Conservation (phyloP, 1,140 invertebrate genomes). For the Akabosia matsudoensis region DNA sequence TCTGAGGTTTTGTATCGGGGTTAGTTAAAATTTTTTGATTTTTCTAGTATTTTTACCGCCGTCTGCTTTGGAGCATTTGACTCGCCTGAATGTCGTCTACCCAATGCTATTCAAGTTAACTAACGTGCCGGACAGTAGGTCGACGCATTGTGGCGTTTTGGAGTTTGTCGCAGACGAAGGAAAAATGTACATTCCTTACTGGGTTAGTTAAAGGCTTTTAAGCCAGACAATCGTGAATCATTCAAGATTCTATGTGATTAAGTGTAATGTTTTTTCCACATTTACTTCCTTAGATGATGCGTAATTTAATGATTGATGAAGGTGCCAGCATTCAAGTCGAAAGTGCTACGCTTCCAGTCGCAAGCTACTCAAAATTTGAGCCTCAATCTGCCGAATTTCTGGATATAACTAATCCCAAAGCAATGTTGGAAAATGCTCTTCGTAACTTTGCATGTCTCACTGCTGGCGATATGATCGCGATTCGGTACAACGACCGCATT, state of each 20-base stretch:
- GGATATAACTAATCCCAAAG: conserved; percentile 64
- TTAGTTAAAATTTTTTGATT: conserved; percentile 22
- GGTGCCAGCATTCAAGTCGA: conserved; percentile 61
- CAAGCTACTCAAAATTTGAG: conserved; percentile 66
- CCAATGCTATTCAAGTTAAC: conserved; percentile 98
- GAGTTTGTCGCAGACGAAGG: conserved; percentile 99
- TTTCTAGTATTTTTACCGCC: conserved; percentile 92
- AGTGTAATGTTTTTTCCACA: conserved; percentile 24
- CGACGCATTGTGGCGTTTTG: conserved; percentile 95
- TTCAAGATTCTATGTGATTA: neutral
- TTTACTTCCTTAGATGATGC: conserved; percentile 63
- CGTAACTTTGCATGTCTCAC: conserved; percentile 66
- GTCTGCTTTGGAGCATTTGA: conserved; percentile 87
- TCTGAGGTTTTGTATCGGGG: neutral
- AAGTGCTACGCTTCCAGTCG: conserved; percentile 60
- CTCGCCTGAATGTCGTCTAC: conserved; percentile 93
- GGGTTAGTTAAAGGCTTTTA: conserved; percentile 69
- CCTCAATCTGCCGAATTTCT: conserved; percentile 64
- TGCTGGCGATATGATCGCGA: conserved; percentile 62
- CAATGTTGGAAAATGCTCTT: conserved; percentile 62
- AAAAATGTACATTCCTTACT: conserved; percentile 94
- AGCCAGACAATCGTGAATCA: conserved; percentile 20
- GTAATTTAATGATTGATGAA: conserved; percentile 60
- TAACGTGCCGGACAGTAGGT: conserved; percentile 77
- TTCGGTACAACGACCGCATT: conserved; percentile 61